phyloP scores from a whole-genome alignment of 2,888 invertebrate genomes.

The Mimumesa dahlbomi region DNA sequence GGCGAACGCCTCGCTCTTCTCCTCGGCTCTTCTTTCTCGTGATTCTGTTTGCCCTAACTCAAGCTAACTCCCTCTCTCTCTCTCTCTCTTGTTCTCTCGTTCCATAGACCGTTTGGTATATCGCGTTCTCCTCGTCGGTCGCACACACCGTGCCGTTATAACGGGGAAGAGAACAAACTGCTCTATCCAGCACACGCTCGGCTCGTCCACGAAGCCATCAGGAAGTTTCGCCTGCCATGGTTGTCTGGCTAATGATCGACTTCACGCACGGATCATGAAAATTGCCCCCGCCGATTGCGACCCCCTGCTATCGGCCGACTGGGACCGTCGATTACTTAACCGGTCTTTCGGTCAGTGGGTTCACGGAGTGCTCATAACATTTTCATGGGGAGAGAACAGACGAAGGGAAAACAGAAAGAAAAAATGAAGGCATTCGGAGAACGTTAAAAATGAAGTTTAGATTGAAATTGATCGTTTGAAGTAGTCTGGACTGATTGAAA shows the following conservation, averaged over 20 bases:
- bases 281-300: conserved; percentile 23
- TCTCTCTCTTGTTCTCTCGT: background rate
- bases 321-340: conserved; percentile 11
- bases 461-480: too few species aligned
- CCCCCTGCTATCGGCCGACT: background rate
- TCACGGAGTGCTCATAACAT: too few species aligned
- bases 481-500: too few species aligned
- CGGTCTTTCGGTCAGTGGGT: conserved; percentile 35
- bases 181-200: conserved; percentile 17
- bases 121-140: conserved; percentile 35
- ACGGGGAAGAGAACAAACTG: conserved; percentile 42
- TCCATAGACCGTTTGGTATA: conserved; percentile 9
- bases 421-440: too few species aligned
- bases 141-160: conserved; percentile 62
- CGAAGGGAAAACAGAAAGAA: too few species aligned
- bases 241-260: conserved; percentile 42
- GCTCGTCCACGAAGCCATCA: conserved; percentile 39
- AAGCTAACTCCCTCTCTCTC: background rate
- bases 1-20: background rate
- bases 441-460: too few species aligned
- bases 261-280: conserved; percentile 32
- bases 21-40: background rate
- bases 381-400: too few species aligned
- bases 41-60: background rate
- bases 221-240: conserved; percentile 34